Evolutionary conservation across 2,797 vertebrate species (phyloP).

Genomic region (Momotus momota): DNA sequence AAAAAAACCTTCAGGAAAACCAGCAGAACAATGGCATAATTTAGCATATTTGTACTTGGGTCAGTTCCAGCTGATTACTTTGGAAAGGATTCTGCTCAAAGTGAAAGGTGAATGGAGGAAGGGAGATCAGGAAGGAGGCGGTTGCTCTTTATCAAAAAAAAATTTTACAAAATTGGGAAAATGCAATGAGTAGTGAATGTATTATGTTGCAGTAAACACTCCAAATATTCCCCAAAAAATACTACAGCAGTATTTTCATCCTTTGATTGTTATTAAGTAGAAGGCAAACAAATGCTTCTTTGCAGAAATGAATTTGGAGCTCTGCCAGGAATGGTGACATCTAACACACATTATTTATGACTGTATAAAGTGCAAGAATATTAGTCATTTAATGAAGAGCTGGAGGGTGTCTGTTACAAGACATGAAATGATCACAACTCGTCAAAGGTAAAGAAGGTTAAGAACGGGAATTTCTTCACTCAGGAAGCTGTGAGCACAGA

Average conservation of each 20-base stretch:
- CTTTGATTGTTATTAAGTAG: background rate
- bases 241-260: background rate
- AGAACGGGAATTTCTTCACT: background rate
- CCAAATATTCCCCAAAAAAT: background rate
- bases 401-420: background rate
- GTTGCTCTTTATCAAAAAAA: background rate
- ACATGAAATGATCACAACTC: background rate
- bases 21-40: conserved; percentile 4
- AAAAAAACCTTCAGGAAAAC: background rate
- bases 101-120: conserved; percentile 1
- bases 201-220: background rate
- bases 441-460: background rate
- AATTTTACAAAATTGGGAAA: background rate
- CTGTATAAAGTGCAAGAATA: conserved; percentile 10
- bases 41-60: background rate
- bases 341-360: conserved; percentile 16
- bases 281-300: conserved; percentile 27
- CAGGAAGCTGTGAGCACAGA: background rate
- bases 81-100: conserved; percentile 17
- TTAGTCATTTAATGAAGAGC: conserved; percentile 34
- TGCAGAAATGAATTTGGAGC: conserved; percentile 6
- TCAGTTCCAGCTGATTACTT: background rate
- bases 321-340: conserved; percentile 28
- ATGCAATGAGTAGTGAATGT: background rate
- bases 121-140: background rate